Percentiles rank a stretch among this genome's conserved stretches.
Evolutionary conservation across 2,113 vertebrate species (phyloP).

Genomic region (Pseudorasbora parva): DNA sequence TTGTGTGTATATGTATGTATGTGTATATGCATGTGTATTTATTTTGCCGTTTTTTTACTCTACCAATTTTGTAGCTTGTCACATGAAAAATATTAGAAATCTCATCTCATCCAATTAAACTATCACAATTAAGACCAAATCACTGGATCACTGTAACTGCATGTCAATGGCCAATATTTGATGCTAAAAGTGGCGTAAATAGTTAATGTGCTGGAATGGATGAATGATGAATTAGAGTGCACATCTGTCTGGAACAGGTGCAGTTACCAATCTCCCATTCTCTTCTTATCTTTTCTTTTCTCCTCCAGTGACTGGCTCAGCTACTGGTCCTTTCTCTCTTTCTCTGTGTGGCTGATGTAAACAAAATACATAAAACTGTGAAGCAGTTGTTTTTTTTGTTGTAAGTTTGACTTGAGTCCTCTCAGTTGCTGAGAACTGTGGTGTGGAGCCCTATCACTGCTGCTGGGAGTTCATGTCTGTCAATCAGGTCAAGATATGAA

Average conservation of each 20-base stretch:
- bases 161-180: conserved; percentile 57
- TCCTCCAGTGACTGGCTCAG: conserved; percentile 28
- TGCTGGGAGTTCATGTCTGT: conserved; percentile 44
- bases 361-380: conserved; percentile 45
- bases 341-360: conserved; percentile 43
- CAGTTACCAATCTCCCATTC: conserved; percentile 46
- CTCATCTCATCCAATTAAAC: not conserved
- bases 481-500: conserved; percentile 45
- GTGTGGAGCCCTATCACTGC: conserved; percentile 15
- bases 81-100: conserved; percentile 7
- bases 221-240: conserved; percentile 64
- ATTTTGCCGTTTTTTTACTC: not conserved
- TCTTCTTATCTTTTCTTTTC: conserved; percentile 30
- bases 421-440: conserved; percentile 1
- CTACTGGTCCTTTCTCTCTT: conserved; percentile 27
- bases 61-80: conserved; percentile 6
- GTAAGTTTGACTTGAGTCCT: conserved; percentile 43
- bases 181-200: conserved; percentile 59
- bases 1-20: too few species aligned
- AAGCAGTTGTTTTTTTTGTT: conserved; percentile 46
- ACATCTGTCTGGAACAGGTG: conserved; percentile 71
- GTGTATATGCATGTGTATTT: too few species aligned
- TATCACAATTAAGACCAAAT: conserved; percentile 44
- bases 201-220: conserved; percentile 62
- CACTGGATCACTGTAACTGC: conserved; percentile 49